Base-by-base conservation (phyloP, 1,140 invertebrate species). In the Drosophila orena region DNA sequence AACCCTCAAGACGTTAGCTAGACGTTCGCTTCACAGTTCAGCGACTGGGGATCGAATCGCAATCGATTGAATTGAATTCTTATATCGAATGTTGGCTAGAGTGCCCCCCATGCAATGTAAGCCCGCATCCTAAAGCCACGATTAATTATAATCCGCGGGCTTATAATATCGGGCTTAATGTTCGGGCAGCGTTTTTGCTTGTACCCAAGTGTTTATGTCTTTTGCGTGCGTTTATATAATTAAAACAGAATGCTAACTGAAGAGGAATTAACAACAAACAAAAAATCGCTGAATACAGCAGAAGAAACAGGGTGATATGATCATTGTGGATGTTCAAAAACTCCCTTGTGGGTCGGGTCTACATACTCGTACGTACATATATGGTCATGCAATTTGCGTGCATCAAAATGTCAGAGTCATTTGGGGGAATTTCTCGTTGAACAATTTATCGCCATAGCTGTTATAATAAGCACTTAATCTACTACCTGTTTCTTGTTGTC, bases 81-180 rank as follows among this genome's bases (percentile, higher is more conserved):
- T 15, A 20, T 10, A 11, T 11, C 42, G 15, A 11, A 4, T 10
- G 15, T 3, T 8, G 52, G n/a, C 11, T 53, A 2, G 15, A 15
- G n/a, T 22, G 30, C 55, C 27, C 27, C 22, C 27, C 27, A 24
- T 46, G 50, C 50, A 55, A 30, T 35, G 59, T 24, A 37, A 42
- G 42, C 20, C 34, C 35, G 56, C 30, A 10, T 64, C 54, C 52
- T 49, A 53, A 47, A 44, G 58, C 75, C 38, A 59, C 75, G 64
- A 84, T 83, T 83, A 79, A 79, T 81, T 83, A 79, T 75, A 83
- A 75, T 58, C 50, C 47, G 47, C 50, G 54, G 46, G n/a, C n/a
- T n/a, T n/a, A n/a, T n/a, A n/a, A 65, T 42, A 60, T 53, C 59
- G 62, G 59, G 49, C 57, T 61, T 78, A 59, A 78, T 78, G 66